phyloP scores from a whole-genome alignment of 2,113 vertebrate species.

The Oncorhynchus masou region DNA sequence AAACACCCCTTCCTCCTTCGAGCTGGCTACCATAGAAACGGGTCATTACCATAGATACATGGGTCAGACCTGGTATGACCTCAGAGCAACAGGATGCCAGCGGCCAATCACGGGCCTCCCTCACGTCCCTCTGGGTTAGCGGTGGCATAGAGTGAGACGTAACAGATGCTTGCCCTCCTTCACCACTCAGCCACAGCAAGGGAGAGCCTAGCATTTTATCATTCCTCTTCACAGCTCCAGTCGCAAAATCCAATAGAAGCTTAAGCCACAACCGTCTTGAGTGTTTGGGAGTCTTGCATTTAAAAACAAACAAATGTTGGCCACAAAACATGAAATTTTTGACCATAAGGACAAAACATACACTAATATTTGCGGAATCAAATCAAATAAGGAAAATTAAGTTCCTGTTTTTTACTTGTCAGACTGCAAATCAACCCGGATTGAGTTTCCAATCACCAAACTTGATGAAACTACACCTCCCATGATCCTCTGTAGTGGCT shows the following conservation, averaged over 20 bases:
- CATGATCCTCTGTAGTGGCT: not conserved
- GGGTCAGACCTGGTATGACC: slow-evolving; percentile 59
- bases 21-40: slow-evolving; percentile 37
- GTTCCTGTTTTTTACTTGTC: not conserved
- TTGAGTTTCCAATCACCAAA: not conserved
- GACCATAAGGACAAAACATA: no score
- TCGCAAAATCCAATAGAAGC: not conserved
- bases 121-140: slow-evolving; percentile 81
- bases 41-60: slow-evolving; percentile 19
- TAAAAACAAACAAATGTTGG: not conserved
- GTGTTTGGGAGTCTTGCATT: not conserved
- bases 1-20: not conserved
- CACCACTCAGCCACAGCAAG: slow-evolving; percentile 65
- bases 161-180: slow-evolving; percentile 76
- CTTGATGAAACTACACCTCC: not conserved
- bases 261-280: not conserved
- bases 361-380: not conserved
- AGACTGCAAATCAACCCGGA: not conserved
- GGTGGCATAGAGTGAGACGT: slow-evolving; percentile 79
- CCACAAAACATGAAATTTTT: not conserved
- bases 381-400: not conserved
- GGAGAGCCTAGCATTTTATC: slow-evolving; percentile 60
- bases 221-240: not conserved
- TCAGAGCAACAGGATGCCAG: slow-evolving; percentile 73
- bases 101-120: slow-evolving; percentile 75